Percentiles rank a stretch among this genome's conserved stretches.
phyloP scores from a whole-genome alignment of 2,113 vertebrate genomes.

The Callospermophilus lateralis region DNA sequence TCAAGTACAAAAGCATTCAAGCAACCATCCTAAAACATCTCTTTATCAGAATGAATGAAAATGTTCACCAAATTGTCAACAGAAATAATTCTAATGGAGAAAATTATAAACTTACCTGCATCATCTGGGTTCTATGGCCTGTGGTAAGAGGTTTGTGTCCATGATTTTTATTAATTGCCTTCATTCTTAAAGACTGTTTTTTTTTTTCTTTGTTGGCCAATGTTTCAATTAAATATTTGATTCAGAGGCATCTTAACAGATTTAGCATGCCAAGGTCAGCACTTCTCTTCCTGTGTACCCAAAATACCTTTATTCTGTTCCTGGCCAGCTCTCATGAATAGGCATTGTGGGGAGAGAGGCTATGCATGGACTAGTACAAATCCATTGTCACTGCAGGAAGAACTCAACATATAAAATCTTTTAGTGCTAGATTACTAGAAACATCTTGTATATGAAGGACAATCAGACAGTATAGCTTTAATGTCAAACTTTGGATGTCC shows the following conservation, averaged over 20 bases:
- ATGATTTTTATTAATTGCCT: constrained; percentile 30
- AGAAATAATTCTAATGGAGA: neutral
- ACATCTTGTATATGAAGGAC: neutral
- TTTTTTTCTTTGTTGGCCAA: neutral
- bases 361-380: neutral
- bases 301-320: neutral
- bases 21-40: neutral
- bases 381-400: neutral
- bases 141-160: neutral
- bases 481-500: constrained; percentile 30
- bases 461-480: constrained; percentile 6
- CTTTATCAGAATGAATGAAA: neutral
- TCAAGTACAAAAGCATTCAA: neutral
- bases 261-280: neutral
- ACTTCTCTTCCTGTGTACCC: neutral
- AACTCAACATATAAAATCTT: neutral
- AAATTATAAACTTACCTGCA: neutral
- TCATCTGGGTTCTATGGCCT: neutral
- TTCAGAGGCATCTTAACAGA: neutral
- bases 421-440: neutral
- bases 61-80: neutral
- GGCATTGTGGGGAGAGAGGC: neutral
- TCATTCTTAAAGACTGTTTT: constrained; percentile 29
- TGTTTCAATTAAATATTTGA: constrained; percentile 7
- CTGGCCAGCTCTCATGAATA: neutral